A percentile compares a stretch with the other conserved stretches of the same genome.
These are phyloP conservation scores for Scaptodrosophila lebanonensis DNA, from an alignment of 1,140 invertebrate species.

Conservation along the genomic window DNA sequence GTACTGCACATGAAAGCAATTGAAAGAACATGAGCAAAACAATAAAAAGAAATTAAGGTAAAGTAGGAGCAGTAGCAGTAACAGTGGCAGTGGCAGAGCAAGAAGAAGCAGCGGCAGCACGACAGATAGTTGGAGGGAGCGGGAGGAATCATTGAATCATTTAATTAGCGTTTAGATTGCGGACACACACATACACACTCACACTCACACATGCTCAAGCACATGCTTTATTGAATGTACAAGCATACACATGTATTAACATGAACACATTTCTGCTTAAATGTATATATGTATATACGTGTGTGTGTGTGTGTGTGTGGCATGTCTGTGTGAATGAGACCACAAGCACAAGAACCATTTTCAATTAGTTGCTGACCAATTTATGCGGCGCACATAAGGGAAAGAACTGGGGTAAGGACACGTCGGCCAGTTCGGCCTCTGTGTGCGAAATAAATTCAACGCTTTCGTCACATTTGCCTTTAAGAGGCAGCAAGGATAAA, in stretches of 20 bases:
- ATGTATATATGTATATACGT: not conserved
- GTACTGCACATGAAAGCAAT: slow-evolving; percentile 57
- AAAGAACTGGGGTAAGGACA: no score
- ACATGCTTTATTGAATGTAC: slow-evolving; percentile 47
- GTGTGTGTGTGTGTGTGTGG: slow-evolving; percentile 17
- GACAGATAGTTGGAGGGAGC: not conserved
- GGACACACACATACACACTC: slow-evolving; percentile 22
- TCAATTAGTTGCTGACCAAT: slow-evolving; percentile 69
- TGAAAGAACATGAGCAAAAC: slow-evolving; percentile 70
- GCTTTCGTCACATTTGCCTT: slow-evolving; percentile 65
- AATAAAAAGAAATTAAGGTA: slow-evolving; percentile 74
- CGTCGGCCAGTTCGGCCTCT: no score
- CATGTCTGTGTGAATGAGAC: slow-evolving; percentile 18
- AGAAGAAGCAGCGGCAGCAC: slow-evolving; percentile 2
- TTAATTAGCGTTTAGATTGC: slow-evolving; percentile 75
- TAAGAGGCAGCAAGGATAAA: slow-evolving; percentile 46
- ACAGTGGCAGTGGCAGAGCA: not conserved
- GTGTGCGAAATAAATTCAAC: slow-evolving; percentile 50
- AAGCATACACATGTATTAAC: not conserved
- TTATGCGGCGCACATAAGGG: no score
- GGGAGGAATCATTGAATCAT: slow-evolving; percentile 70
- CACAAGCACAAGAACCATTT: slow-evolving; percentile 56
- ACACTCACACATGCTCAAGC: slow-evolving; percentile 5
- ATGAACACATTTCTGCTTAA: slow-evolving; percentile 6
- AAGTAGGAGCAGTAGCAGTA: slow-evolving; percentile 41